phyloP scores from a whole-genome alignment of 2,113 vertebrate species.

The Malurus elegans region DNA sequence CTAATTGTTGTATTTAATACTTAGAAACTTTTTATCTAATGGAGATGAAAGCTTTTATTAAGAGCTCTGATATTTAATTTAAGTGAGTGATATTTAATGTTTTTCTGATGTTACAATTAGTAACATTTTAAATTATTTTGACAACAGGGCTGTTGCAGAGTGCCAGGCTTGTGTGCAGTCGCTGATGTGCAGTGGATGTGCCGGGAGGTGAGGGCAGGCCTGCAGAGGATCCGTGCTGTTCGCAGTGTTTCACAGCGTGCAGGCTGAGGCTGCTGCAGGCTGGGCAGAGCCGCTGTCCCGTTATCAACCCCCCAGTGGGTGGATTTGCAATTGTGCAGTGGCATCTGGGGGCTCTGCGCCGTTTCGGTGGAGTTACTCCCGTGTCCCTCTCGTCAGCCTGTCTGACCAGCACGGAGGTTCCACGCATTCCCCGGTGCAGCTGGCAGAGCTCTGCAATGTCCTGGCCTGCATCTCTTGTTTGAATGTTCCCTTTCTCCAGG shows the following conservation, averaged over 20 bases:
- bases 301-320: not conserved
- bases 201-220: rapidly evolving
- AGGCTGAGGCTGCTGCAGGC: not conserved
- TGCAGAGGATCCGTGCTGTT: not conserved
- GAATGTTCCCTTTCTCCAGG: conserved; percentile 8
- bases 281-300: not conserved
- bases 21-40: not conserved
- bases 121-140: not conserved
- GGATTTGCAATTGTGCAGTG: not conserved
- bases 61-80: not conserved
- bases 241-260: not conserved
- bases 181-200: not conserved
- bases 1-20: not conserved
- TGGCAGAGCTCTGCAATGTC: not conserved
- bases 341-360: not conserved
- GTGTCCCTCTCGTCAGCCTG: not conserved
- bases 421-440: not conserved
- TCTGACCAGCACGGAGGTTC: not conserved
- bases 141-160: not conserved
- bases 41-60: not conserved
- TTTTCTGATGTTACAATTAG: not conserved
- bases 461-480: not conserved
- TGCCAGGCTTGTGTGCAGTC: rapidly evolving
- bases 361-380: not conserved
- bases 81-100: not conserved